Conservation (phyloP, 1,140 invertebrate genomes). For the Euura saliciscinereae region DNA sequence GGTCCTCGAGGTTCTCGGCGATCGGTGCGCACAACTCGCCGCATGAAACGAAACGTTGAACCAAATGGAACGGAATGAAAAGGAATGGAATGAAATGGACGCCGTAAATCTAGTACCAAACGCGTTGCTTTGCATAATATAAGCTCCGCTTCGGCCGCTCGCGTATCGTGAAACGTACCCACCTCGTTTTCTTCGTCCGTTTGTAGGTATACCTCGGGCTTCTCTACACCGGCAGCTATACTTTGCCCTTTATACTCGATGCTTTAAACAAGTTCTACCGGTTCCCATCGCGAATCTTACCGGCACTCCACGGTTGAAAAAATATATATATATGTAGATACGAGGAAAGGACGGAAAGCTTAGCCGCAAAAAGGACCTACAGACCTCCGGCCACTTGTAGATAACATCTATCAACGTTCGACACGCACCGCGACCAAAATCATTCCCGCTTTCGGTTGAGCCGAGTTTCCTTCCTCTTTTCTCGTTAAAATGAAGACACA, state of each 20-base stretch:
- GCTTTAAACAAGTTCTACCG: constrained; percentile 2
- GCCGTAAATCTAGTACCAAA: not conserved
- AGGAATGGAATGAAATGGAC: constrained; percentile 2
- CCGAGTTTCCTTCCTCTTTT: too few relatives aligned
- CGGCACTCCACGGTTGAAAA: too few relatives aligned
- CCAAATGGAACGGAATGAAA: constrained; percentile 1
- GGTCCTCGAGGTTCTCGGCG: too few relatives aligned
- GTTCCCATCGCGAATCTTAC: not conserved
- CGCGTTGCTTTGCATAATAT: not conserved
- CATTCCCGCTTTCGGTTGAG: not conserved
- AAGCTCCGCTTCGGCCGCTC: not conserved
- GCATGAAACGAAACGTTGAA: not conserved
- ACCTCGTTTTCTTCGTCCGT: too few relatives aligned
- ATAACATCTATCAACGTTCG: not conserved
- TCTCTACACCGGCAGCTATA: too few relatives aligned
- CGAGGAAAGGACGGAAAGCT: constrained; percentile 12
- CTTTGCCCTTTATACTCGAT: not conserved
- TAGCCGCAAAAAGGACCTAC: not conserved
- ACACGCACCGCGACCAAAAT: constrained; percentile 8
- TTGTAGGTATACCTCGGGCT: too few relatives aligned
- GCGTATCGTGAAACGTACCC: not conserved
- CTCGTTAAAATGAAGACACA: too few relatives aligned
- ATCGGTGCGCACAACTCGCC: not conserved
- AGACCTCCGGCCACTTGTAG: constrained; percentile 17
- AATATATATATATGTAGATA: not conserved